phyloP scores from a whole-genome alignment of 1,140 invertebrate genomes.

The Gerris buenoi region DNA sequence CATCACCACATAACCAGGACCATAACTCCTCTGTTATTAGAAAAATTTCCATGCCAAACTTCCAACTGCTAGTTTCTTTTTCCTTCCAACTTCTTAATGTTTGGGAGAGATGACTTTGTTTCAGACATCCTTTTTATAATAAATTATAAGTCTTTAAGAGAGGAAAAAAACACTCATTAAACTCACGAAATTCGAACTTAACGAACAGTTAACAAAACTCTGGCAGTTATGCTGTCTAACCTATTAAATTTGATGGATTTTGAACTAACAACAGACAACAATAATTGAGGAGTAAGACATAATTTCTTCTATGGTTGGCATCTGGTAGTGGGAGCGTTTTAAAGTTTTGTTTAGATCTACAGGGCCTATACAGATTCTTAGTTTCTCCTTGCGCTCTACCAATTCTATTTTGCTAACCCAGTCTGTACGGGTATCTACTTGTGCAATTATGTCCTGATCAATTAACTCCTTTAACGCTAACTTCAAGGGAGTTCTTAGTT shows the following conservation, averaged over 20 bases:
- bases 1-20: not conserved
- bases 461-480: too few relatives aligned
- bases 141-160: not conserved
- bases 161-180: not conserved
- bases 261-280: too few relatives aligned
- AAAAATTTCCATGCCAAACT: constrained; percentile 6
- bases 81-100: not conserved
- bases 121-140: not conserved
- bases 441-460: too few relatives aligned
- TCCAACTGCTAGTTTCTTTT: not conserved
- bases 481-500: too few relatives aligned
- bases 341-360: too few relatives aligned
- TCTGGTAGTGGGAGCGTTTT: too few relatives aligned
- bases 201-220: not conserved
- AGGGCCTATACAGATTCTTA: too few relatives aligned
- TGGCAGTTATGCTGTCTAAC: not conserved
- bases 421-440: too few relatives aligned
- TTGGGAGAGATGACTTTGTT: not conserved
- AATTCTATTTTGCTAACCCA: too few relatives aligned
- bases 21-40: not conserved
- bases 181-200: not conserved
- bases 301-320: too few relatives aligned
- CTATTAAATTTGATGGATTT: not conserved
- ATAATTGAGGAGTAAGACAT: too few relatives aligned
- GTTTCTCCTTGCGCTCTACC: too few relatives aligned